These are phyloP conservation scores for Lonchura striata DNA, from an alignment of 2,113 vertebrate genomes.

Conservation along the genomic window DNA sequence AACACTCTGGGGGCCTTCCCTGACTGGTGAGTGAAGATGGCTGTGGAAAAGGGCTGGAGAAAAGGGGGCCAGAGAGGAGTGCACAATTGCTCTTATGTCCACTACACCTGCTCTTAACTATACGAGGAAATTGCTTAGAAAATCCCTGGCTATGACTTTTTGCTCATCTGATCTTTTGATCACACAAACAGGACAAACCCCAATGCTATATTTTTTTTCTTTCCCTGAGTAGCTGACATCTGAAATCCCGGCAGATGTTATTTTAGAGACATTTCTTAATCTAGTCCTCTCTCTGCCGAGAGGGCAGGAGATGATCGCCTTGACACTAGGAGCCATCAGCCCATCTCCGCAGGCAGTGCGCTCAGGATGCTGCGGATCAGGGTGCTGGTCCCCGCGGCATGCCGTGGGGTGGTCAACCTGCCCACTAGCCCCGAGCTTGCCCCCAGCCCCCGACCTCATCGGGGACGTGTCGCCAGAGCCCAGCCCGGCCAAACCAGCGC, in stretches of 20 bases:
- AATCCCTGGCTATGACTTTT: not conserved
- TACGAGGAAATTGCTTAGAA: not conserved
- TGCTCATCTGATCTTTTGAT: not conserved
- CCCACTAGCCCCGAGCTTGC: too few relatives aligned
- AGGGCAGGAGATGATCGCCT: not conserved
- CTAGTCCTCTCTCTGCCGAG: not conserved
- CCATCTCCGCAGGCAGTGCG: rapidly evolving
- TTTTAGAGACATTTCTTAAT: not conserved
- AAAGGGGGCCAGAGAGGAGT: not conserved
- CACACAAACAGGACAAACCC: not conserved
- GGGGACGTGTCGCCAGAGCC: not conserved
- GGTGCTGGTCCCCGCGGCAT: not conserved
- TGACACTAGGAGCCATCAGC: not conserved
- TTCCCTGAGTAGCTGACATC: not conserved
- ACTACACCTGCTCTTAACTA: not conserved
- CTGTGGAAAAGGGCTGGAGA: not conserved
- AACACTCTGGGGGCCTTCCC: rapidly evolving
- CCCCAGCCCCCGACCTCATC: not conserved
- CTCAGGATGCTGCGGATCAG: rapidly evolving
- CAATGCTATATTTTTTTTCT: not conserved
- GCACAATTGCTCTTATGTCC: not conserved
- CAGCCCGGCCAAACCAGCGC: not conserved
- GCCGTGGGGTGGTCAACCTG: too few relatives aligned
- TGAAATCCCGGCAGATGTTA: not conserved
- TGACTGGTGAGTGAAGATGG: not conserved